Conservation (phyloP, 2,888 invertebrate species). For the Ligdia adustata region DNA sequence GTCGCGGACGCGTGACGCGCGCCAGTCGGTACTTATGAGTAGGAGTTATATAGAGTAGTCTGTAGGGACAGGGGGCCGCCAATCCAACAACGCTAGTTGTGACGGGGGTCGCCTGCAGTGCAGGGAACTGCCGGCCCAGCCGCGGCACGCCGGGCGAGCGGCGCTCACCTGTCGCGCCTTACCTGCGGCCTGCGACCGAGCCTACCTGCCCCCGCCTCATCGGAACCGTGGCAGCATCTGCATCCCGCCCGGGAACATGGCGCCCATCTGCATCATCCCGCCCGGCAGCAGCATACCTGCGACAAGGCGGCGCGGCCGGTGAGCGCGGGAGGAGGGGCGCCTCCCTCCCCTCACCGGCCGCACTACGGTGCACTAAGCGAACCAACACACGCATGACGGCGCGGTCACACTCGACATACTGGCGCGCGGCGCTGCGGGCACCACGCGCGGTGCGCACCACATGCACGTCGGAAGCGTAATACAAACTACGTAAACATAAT, state of each 20-base stretch:
- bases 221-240: constrained; percentile 94
- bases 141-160: constrained; percentile 45
- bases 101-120: constrained; percentile 72
- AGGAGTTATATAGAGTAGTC: constrained; percentile 36
- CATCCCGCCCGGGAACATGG: constrained; percentile 78
- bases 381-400: constrained; percentile 75
- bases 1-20: constrained; percentile 12
- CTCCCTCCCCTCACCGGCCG: constrained; percentile 47
- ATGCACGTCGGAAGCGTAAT: constrained; percentile 82
- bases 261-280: constrained; percentile 78
- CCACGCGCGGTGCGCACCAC: constrained; percentile 61
- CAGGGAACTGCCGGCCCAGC: constrained; percentile 86
- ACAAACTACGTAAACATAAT: constrained; percentile 82
- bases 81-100: constrained; percentile 83
- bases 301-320: constrained; percentile 42
- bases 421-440: constrained; percentile 34
- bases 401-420: no score
- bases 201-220: constrained; percentile 82
- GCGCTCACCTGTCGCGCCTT: constrained; percentile 61
- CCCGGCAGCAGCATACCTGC: constrained; percentile 80
- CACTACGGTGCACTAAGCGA: constrained; percentile 63
- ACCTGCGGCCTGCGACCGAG: constrained; percentile 56
- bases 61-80: constrained; percentile 79
- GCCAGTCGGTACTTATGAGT: neutral
- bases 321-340: constrained; percentile 36